Base-by-base conservation (phyloP, 2,888 invertebrate genomes). In the Psylliodes chrysocephalus region DNA sequence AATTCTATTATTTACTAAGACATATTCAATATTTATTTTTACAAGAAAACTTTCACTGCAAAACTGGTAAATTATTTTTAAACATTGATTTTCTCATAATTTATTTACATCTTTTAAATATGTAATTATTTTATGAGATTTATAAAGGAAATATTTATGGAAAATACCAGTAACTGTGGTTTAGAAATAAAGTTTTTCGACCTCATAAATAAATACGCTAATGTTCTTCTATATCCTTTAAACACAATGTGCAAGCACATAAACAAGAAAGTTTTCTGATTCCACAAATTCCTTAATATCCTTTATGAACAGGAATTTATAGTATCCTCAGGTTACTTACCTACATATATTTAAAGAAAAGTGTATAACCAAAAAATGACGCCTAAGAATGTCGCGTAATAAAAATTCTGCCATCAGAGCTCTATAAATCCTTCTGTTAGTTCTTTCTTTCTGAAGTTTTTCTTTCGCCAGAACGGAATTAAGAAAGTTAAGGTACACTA, bases 401-500 rank as follows among this genome's bases (percentile, higher is more conserved):
- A 28, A 40, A 55, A 25, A 28, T 17, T 5, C 28, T n/a, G 15
- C 10, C 12, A 44, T 28, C 18, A 14, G 8, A 52, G 53, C 40
- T 25, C 22, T 33, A 53, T 64, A 61, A 64, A 56, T 56, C 28
- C 55, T 28, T 28, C 8, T 14, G 47, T 49, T 49, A 35, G 49
- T 33, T 49, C 19, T 40, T 28, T 49, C 42, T 33, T 14, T 1
- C 30, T 33, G 19, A 40, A 22, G 12, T 49, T 55, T 55, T 55
- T 57, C 35, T 14, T 22, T 51, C 14, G 15, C 22, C 14, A 17
- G 53, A 60, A 47, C 25, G 30, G 60, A 67, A 64, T 67, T 60
- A 60, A 54, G 59, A 64, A 63, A 67, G 67, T 64, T 63, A 22
- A 62, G 53, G 53, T 60, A 54, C 46, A 63, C 64, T 57, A 63